Percentiles rank a stretch among this genome's conserved stretches.
These are phyloP conservation scores for Therioaphis trifolii DNA, from an alignment of 2,888 invertebrate genomes.

Conservation along the genomic window DNA sequence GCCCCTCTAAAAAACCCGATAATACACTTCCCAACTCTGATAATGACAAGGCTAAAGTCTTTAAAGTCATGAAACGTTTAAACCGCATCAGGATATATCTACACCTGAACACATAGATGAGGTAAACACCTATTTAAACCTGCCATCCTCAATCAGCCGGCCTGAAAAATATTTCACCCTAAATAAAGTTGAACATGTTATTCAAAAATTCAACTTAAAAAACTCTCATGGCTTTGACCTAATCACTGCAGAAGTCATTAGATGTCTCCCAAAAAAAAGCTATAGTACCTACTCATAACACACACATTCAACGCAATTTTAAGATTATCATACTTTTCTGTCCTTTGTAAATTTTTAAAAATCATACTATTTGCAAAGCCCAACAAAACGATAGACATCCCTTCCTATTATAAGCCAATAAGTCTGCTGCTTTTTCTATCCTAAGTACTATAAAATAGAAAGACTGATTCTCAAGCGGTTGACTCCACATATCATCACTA, in stretches of 20 bases:
- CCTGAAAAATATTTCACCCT: constrained; percentile 17
- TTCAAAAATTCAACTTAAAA: constrained; percentile 1
- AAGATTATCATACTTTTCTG: not conserved
- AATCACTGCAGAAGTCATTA: too few relatives aligned
- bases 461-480: not conserved
- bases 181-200: not conserved
- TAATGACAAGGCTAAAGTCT: constrained; percentile 1
- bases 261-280: too few relatives aligned
- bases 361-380: constrained; percentile 19
- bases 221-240: not conserved
- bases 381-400: not conserved
- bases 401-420: constrained; percentile 25
- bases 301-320: not conserved
- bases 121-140: not conserved
- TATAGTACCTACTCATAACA: too few relatives aligned
- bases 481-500: not conserved
- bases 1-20: not conserved
- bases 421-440: constrained; percentile 6
- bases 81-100: constrained; percentile 15
- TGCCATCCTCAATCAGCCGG: not conserved
- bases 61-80: not conserved
- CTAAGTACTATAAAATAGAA: too few relatives aligned
- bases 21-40: constrained; percentile 1
- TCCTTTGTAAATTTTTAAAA: constrained; percentile 20
- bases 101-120: not conserved